A percentile compares a stretch with the other conserved stretches of the same genome.
phyloP scores from a whole-genome alignment of 1,140 invertebrate species.

The Anastrepha ludens region DNA sequence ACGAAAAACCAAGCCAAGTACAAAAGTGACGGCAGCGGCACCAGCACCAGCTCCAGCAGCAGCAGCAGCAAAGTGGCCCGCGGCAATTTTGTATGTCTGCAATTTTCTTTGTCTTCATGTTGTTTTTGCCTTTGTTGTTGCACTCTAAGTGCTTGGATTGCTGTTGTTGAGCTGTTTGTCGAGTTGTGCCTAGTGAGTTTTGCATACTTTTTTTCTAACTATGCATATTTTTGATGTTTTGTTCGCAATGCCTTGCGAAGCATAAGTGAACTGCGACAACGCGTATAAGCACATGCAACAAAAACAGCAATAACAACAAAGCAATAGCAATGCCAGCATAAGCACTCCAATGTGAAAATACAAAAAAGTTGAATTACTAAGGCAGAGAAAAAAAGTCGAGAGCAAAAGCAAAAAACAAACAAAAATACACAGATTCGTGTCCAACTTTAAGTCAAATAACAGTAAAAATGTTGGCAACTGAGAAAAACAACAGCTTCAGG shows the following conservation, averaged over 20 bases:
- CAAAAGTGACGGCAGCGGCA: background rate
- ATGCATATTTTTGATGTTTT: background rate
- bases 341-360: background rate
- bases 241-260: background rate
- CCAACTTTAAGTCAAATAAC: conserved; percentile 47
- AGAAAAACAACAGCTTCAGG: conserved; percentile 26
- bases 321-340: conserved; percentile 4
- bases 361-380: background rate
- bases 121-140: background rate
- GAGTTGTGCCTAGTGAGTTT: conserved; percentile 26
- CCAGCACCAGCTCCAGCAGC: background rate
- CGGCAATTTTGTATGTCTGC: conserved; percentile 15
- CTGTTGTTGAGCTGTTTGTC: conserved; percentile 14
- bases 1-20: background rate
- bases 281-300: background rate
- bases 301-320: background rate
- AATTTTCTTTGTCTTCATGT: background rate
- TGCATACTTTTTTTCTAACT: background rate
- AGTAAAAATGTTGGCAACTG: conserved; percentile 40
- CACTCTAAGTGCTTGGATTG: conserved; percentile 29
- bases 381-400: background rate
- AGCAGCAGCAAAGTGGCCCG: conserved; percentile 17
- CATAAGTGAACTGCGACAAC: conserved; percentile 38
- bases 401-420: background rate
- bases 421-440: background rate